Evolutionary conservation across 2,113 vertebrate species (phyloP).

Genomic region (Puntigrus tetrazona): DNA sequence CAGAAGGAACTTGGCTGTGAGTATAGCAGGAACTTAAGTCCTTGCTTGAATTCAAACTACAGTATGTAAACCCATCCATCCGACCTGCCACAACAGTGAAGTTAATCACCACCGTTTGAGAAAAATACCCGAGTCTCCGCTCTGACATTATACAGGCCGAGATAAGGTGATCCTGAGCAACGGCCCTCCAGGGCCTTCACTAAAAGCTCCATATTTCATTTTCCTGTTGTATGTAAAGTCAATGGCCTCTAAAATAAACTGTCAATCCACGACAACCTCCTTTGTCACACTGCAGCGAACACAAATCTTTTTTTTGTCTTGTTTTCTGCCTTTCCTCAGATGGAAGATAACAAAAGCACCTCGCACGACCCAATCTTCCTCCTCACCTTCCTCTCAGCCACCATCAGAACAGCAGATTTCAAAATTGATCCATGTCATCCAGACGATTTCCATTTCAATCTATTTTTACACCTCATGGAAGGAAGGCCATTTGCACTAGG

Average conservation of each 20-base stretch:
- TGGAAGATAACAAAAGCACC: conserved; percentile 60
- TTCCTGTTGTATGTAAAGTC: conserved; percentile 75
- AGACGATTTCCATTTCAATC: conserved; percentile 72
- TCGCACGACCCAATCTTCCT: conserved; percentile 42
- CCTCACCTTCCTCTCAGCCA: conserved; percentile 36
- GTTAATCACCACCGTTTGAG: conserved; percentile 20
- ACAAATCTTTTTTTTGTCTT: conserved; percentile 55
- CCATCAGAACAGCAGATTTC: conserved; percentile 68
- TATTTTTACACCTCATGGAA: conserved; percentile 53
- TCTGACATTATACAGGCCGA: conserved; percentile 34
- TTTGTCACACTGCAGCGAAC: conserved; percentile 59
- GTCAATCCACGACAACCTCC: conserved; percentile 69
- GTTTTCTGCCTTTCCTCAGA: conserved; percentile 3
- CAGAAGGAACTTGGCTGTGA: background rate
- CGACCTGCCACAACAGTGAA: conserved; percentile 15
- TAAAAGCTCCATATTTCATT: conserved; percentile 64
- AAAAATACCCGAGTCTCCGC: conserved; percentile 22
- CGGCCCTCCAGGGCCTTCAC: conserved; percentile 48
- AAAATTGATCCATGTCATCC: conserved; percentile 73
- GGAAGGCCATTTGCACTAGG: conserved; percentile 52
- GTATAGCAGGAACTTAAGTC: too few relatives aligned
- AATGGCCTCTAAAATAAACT: conserved; percentile 81
- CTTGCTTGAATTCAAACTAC: background rate
- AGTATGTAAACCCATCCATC: conserved; percentile 18
- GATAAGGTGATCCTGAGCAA: conserved; percentile 51